phyloP scores from a whole-genome alignment of 2,797 vertebrate genomes.

The Aeoliscus strigatus region DNA sequence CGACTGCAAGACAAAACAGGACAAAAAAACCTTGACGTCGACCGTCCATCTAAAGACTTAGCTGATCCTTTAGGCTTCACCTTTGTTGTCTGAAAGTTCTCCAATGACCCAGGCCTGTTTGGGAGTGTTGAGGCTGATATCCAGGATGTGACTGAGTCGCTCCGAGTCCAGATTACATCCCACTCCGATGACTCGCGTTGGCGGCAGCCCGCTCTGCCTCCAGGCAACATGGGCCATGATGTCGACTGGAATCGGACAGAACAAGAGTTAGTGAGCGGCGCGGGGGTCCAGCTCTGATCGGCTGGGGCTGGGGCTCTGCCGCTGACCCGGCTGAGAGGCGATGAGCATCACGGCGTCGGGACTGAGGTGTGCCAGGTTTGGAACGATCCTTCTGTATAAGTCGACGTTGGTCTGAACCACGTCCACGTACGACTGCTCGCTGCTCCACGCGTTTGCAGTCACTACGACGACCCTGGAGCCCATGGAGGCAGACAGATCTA shows the following conservation, averaged over 20 bases:
- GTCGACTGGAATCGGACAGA: conserved; percentile 78
- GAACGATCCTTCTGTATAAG: conserved; percentile 83
- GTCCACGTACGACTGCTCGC: conserved; percentile 83
- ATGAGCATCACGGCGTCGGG: conserved; percentile 81
- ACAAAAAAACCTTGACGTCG: neutral
- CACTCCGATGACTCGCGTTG: conserved; percentile 83
- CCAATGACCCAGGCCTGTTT: conserved; percentile 88
- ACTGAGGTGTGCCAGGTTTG: conserved; percentile 78
- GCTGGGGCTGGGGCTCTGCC: neutral
- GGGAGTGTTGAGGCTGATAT: conserved; percentile 75
- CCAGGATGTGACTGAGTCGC: conserved; percentile 81
- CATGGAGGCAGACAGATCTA: conserved; percentile 83
- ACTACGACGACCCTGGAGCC: conserved; percentile 87
- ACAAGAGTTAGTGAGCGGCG: neutral
- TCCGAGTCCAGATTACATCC: conserved; percentile 93
- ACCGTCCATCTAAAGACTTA: neutral
- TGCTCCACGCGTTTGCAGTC: conserved; percentile 86
- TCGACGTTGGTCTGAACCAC: conserved; percentile 93
- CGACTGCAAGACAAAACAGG: conserved; percentile 73
- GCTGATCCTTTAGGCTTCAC: conserved; percentile 58
- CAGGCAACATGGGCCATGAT: conserved; percentile 92
- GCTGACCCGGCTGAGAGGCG: conserved; percentile 90
- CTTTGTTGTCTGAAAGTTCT: conserved; percentile 90
- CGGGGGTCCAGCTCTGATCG: neutral
- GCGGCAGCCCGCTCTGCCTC: conserved; percentile 87